phyloP scores from a whole-genome alignment of 2,113 vertebrate species.

The Synodontis membranacea region DNA sequence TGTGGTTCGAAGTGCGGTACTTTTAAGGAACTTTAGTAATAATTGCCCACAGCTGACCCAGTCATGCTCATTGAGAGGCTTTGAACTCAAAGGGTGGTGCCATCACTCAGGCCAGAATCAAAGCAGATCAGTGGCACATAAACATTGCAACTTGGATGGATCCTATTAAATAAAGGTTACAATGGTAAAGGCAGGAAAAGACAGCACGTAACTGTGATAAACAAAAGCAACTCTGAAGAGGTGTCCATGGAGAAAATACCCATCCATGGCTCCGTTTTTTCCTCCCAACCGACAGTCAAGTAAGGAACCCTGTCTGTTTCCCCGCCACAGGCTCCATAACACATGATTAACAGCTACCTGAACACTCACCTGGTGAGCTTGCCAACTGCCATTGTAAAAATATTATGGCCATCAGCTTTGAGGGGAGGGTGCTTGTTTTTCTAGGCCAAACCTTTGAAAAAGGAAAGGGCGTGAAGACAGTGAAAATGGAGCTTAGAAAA shows the following conservation, averaged over 20 bases:
- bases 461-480: neutral
- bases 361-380: conserved; percentile 41
- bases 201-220: conserved; percentile 41
- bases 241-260: conserved; percentile 65
- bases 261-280: conserved; percentile 69
- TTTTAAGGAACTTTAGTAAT: conserved; percentile 14
- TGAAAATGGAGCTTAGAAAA: conserved; percentile 1
- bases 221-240: conserved; percentile 63
- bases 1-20: neutral
- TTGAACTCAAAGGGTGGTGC: conserved; percentile 26
- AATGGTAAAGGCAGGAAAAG: conserved; percentile 50
- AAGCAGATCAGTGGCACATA: conserved; percentile 29
- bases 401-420: conserved; percentile 1
- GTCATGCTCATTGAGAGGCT: neutral
- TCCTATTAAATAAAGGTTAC: conserved; percentile 38
- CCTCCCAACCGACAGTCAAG: conserved; percentile 57
- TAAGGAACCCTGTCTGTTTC: conserved; percentile 43
- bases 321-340: conserved; percentile 24
- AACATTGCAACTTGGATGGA: conserved; percentile 56
- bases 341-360: conserved; percentile 42
- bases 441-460: neutral
- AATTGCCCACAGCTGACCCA: conserved; percentile 13
- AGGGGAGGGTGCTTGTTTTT: neutral
- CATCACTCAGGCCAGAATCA: conserved; percentile 23
- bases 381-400: conserved; percentile 38